Conservation (phyloP, 1,140 invertebrate species). For the Bradynema listronoti region DNA sequence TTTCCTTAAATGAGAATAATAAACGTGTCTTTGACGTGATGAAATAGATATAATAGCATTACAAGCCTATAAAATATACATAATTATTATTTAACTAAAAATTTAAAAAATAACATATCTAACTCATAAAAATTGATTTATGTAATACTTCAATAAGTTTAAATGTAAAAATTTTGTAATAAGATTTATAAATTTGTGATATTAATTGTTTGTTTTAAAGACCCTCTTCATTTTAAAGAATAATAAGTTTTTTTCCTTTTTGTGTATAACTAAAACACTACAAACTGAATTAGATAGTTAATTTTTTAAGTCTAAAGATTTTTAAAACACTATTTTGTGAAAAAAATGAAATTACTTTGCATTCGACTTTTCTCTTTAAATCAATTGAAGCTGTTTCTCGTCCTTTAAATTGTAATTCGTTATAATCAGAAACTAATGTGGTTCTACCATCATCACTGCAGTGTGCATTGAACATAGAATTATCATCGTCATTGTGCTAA, state of each 20-base stretch:
- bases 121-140: neutral
- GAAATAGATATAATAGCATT: conserved; percentile 39
- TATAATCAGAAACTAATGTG: neutral
- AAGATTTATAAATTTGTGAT: neutral
- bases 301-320: too few relatives aligned
- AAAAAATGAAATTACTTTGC: too few relatives aligned
- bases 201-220: neutral
- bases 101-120: conserved; percentile 6
- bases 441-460: neutral
- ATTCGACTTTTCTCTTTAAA: too few relatives aligned
- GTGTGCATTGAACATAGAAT: too few relatives aligned
- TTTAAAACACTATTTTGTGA: too few relatives aligned
- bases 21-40: conserved; percentile 44
- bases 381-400: too few relatives aligned
- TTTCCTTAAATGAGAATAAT: conserved; percentile 49
- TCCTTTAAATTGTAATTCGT: too few relatives aligned
- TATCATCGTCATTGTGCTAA: neutral
- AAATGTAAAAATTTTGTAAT: neutral
- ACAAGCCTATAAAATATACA: conserved; percentile 31
- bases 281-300: too few relatives aligned
- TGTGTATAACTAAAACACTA: too few relatives aligned
- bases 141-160: neutral
- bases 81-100: neutral
- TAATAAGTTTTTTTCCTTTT: neutral
- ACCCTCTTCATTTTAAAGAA: neutral